Evolutionary conservation across 2,888 invertebrate species (phyloP).

Genomic region (Drosophila leonis): DNA sequence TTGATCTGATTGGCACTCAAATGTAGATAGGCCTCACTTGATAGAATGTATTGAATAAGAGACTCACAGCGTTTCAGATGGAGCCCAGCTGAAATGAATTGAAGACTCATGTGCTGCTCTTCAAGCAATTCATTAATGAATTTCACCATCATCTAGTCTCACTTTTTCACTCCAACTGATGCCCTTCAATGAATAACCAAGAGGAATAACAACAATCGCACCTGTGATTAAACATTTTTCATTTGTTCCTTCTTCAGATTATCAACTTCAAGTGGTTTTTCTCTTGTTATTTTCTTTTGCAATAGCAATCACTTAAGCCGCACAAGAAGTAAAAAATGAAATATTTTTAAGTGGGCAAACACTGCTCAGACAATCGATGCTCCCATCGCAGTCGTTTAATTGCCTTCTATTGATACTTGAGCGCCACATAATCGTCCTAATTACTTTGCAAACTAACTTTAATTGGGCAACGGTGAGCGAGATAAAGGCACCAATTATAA

Average conservation of each 20-base stretch:
- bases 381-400: conserved; percentile 57
- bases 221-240: conserved; percentile 5
- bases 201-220: neutral
- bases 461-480: conserved; percentile 70
- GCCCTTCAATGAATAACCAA: neutral
- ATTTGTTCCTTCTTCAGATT: neutral
- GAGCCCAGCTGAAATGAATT: neutral
- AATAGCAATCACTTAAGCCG: conserved; percentile 60
- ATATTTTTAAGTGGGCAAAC: conserved; percentile 43
- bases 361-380: conserved; percentile 53
- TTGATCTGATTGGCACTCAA: neutral
- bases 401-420: conserved; percentile 78
- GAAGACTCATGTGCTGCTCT: neutral
- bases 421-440: conserved; percentile 79
- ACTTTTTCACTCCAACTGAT: too few relatives aligned
- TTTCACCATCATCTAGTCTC: neutral
- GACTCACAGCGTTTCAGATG: neutral
- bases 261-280: neutral
- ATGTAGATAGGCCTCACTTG: neutral
- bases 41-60: neutral
- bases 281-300: conserved; percentile 1
- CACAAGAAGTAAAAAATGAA: conserved; percentile 28
- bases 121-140: neutral
- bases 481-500: conserved; percentile 72
- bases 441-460: conserved; percentile 78